A percentile compares a stretch with the other conserved stretches of the same genome.
phyloP scores from a whole-genome alignment of 2,113 vertebrate species.

The Oostethus manadensis region DNA sequence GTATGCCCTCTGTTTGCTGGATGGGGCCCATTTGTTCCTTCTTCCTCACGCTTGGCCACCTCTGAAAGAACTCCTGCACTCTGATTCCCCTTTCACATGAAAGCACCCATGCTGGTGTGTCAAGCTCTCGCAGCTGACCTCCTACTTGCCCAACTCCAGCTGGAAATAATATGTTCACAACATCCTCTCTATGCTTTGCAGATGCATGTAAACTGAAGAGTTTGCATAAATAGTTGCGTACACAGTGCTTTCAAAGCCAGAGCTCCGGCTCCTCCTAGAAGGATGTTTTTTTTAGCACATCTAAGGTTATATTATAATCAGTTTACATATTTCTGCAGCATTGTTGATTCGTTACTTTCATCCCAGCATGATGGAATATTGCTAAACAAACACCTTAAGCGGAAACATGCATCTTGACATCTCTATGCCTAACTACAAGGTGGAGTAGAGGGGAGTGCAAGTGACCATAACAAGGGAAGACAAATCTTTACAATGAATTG shows the following conservation, averaged over 20 bases:
- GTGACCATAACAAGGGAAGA: neutral
- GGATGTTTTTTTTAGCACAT: neutral
- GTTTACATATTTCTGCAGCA: neutral
- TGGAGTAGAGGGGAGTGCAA: neutral
- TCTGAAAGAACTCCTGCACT: slow-evolving; percentile 52
- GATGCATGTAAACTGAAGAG: slow-evolving; percentile 2
- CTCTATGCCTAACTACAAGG: neutral
- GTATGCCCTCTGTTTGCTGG: slow-evolving; percentile 47
- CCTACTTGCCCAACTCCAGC: slow-evolving; percentile 29
- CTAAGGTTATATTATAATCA: neutral
- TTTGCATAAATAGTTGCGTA: slow-evolving; percentile 2
- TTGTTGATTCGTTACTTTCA: neutral
- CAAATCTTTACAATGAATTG: slow-evolving; percentile 4
- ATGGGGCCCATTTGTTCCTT: slow-evolving; percentile 50
- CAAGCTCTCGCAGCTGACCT: slow-evolving; percentile 40
- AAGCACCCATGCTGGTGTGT: slow-evolving; percentile 48
- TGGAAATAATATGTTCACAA: slow-evolving; percentile 24
- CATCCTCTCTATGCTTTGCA: slow-evolving; percentile 5
- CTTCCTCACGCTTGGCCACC: slow-evolving; percentile 59
- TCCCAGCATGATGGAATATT: slow-evolving; percentile 5
- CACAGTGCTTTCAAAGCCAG: neutral
- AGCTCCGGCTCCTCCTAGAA: neutral
- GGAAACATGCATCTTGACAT: neutral
- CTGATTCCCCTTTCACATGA: slow-evolving; percentile 43
- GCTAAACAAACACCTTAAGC: neutral